phyloP scores from a whole-genome alignment of 2,113 vertebrate genomes.

The Orthochromis malagaraziensis region DNA sequence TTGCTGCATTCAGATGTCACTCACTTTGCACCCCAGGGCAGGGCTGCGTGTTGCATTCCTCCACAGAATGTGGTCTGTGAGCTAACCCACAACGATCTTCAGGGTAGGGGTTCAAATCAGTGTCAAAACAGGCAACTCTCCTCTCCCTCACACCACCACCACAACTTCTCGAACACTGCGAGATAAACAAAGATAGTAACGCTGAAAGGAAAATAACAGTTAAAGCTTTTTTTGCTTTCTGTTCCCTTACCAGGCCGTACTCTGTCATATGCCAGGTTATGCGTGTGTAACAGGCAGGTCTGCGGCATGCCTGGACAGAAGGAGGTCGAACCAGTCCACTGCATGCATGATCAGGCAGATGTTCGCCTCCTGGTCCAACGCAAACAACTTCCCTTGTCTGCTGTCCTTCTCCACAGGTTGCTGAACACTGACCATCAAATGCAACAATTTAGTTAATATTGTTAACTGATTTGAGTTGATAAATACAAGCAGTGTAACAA shows the following conservation, averaged over 20 bases:
- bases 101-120: constrained; percentile 67
- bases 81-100: constrained; percentile 67
- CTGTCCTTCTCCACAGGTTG: constrained; percentile 84
- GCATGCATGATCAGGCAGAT: constrained; percentile 69
- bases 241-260: constrained; percentile 47
- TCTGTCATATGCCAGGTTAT: constrained; percentile 74
- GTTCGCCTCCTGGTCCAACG: constrained; percentile 57
- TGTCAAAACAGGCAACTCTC: constrained; percentile 76
- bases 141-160: constrained; percentile 76
- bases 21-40: constrained; percentile 80
- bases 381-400: constrained; percentile 80
- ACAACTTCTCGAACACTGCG: constrained; percentile 86
- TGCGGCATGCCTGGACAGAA: constrained; percentile 70
- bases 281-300: constrained; percentile 68
- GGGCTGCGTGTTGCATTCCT: constrained; percentile 80
- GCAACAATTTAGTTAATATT: neutral
- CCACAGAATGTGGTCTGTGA: constrained; percentile 68
- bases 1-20: neutral
- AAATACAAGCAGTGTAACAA: neutral
- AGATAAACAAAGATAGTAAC: neutral
- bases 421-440: constrained; percentile 76
- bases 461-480: neutral
- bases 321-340: constrained; percentile 63
- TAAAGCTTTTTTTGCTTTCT: neutral
- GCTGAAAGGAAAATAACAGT: neutral